phyloP scores from a whole-genome alignment of 2,797 vertebrate species.

The Emys orbicularis region DNA sequence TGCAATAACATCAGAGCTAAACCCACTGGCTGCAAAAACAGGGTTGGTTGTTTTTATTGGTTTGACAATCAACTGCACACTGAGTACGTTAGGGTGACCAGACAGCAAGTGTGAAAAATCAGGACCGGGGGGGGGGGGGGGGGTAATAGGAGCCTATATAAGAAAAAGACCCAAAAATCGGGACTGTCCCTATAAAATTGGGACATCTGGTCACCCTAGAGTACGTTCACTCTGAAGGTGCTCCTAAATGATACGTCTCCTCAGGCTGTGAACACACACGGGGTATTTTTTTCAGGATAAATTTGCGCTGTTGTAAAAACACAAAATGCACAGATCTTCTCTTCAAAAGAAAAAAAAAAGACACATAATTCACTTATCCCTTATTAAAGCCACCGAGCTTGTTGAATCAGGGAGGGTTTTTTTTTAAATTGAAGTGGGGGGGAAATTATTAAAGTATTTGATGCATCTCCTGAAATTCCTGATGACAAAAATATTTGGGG shows the following conservation, averaged over 20 bases:
- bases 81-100: not conserved
- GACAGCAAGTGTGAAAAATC: too few species aligned
- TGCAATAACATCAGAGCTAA: not conserved
- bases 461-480: not conserved
- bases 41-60: not conserved
- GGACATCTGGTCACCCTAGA: too few species aligned
- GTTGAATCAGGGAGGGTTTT: not conserved
- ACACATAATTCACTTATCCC: not conserved
- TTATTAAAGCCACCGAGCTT: constrained; percentile 21
- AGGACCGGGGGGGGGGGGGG: too few species aligned
- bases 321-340: not conserved
- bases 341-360: not conserved
- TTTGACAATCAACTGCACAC: not conserved
- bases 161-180: too few species aligned
- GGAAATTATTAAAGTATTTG: constrained; percentile 21
- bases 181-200: too few species aligned
- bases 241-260: not conserved
- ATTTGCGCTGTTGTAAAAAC: not conserved
- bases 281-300: not conserved
- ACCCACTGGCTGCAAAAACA: not conserved
- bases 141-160: too few species aligned
- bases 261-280: not conserved
- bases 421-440: not conserved
- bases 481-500: not conserved
- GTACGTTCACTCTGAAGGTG: not conserved